A percentile compares a stretch with the other conserved stretches of the same genome.
phyloP scores from a whole-genome alignment of 2,888 invertebrate genomes.

The Pammene fasciana region DNA sequence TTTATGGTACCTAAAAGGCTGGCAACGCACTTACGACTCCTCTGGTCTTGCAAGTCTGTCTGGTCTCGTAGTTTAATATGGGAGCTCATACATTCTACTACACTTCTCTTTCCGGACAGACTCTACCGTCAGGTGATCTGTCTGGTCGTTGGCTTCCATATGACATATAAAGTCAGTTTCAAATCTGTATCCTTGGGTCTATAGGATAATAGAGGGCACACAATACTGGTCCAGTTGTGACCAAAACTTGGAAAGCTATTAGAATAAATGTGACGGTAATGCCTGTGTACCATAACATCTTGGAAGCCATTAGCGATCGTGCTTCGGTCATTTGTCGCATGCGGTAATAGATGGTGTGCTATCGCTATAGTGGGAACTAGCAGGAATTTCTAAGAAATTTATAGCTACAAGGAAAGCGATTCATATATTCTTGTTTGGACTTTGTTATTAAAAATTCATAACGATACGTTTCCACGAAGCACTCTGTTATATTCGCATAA shows the following conservation, averaged over 20 bases:
- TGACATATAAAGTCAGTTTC: too few species aligned
- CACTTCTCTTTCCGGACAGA: too few species aligned
- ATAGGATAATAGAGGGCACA: not conserved
- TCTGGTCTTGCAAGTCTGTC: too few species aligned
- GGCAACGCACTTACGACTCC: too few species aligned
- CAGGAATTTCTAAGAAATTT: not conserved
- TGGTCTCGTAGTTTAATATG: too few species aligned
- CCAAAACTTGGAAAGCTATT: not conserved
- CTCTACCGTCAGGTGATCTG: too few species aligned
- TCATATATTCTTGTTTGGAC: not conserved
- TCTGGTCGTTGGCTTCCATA: too few species aligned
- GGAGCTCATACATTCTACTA: too few species aligned
- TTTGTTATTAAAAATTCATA: not conserved
- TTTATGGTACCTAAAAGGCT: too few species aligned
- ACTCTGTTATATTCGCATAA: too few species aligned
- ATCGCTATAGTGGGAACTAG: constrained; percentile 42
- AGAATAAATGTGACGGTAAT: not conserved
- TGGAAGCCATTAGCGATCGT: constrained; percentile 56
- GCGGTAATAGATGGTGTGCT: constrained; percentile 48
- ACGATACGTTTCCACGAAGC: too few species aligned
- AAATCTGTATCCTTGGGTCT: too few species aligned
- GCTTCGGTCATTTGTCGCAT: constrained; percentile 58
- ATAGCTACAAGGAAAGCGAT: not conserved
- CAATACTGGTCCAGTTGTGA: not conserved
- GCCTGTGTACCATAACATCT: constrained; percentile 49